These are phyloP conservation scores for Artemia sp. DNA, from an alignment of 2,888 invertebrate genomes.

Conservation along the genomic window DNA sequence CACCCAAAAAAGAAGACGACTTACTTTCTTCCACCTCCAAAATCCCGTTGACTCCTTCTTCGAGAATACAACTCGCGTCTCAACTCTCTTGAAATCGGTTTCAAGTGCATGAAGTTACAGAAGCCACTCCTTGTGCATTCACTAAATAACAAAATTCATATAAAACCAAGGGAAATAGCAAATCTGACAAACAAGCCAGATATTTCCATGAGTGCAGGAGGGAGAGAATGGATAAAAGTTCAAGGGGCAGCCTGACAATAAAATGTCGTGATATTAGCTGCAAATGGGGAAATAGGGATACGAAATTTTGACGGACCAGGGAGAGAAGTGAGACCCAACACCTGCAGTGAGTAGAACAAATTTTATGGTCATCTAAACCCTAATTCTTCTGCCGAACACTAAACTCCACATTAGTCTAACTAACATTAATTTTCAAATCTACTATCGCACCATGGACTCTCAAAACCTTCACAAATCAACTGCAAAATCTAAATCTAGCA, in stretches of 20 bases:
- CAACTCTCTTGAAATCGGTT: constrained; percentile 88
- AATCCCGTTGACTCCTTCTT: constrained; percentile 26
- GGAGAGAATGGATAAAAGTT: background rate
- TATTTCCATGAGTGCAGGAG: too few species aligned
- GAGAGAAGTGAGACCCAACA: too few species aligned
- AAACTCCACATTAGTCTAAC: too few species aligned
- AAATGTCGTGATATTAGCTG: background rate
- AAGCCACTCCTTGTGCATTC: constrained; percentile 97
- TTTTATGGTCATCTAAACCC: too few species aligned
- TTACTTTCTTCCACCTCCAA: constrained; percentile 14
- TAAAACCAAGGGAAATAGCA: constrained; percentile 23
- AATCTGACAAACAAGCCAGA: background rate
- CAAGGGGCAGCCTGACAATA: background rate
- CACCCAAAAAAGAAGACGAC: background rate
- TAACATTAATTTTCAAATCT: too few species aligned
- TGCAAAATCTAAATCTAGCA: too few species aligned
- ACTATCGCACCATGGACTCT: too few species aligned
- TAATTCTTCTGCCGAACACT: too few species aligned
- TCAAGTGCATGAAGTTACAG: constrained; percentile 99
- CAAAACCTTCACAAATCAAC: too few species aligned
- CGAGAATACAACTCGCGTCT: constrained; percentile 49
- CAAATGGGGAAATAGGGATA: too few species aligned
- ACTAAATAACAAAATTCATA: constrained; percentile 30
- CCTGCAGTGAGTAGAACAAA: too few species aligned
- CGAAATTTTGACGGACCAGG: too few species aligned